phyloP scores from a whole-genome alignment of 2,888 invertebrate species.

The Drosophila kokeensis region DNA sequence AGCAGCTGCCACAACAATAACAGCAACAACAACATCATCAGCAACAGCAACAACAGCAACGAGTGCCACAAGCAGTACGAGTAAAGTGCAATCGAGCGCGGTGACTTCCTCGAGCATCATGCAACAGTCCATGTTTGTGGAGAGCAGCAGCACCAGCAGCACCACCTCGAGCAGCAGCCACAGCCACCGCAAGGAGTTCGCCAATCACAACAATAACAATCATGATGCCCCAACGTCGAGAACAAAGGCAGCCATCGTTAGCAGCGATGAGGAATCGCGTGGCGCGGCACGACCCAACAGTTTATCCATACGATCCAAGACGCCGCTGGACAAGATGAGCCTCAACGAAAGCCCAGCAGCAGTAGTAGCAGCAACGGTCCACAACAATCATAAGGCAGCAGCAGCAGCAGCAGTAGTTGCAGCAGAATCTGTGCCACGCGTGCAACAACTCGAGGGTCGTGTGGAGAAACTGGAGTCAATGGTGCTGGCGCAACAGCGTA shows the following conservation, averaged over 20 bases:
- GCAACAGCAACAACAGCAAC: constrained; percentile 35
- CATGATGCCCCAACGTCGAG: constrained; percentile 61
- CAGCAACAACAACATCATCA: constrained; percentile 41
- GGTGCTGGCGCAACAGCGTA: constrained; percentile 85
- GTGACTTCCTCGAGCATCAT: constrained; percentile 76
- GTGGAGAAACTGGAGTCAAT: constrained; percentile 82
- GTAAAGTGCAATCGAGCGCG: constrained; percentile 81
- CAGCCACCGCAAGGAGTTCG: constrained; percentile 59
- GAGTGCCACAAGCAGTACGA: constrained; percentile 66
- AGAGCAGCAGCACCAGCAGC: constrained; percentile 64
- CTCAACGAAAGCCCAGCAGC: constrained; percentile 37
- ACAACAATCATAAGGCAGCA: constrained; percentile 52
- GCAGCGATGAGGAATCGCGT: constrained; percentile 80
- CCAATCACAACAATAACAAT: constrained; percentile 7
- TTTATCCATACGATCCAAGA: constrained; percentile 83
- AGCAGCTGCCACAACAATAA: constrained; percentile 48
- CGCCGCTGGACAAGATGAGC: constrained; percentile 70
- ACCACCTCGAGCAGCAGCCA: constrained; percentile 40
- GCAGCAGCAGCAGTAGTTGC: neutral
- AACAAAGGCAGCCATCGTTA: constrained; percentile 28
- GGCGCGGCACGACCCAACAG: constrained; percentile 78
- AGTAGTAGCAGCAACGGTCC: constrained; percentile 18
- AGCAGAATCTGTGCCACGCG: constrained; percentile 59
- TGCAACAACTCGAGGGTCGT: constrained; percentile 82
- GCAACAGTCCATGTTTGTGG: constrained; percentile 78